Conservation (phyloP, 2,888 invertebrate species). For the Dastarcus helophoroides region DNA sequence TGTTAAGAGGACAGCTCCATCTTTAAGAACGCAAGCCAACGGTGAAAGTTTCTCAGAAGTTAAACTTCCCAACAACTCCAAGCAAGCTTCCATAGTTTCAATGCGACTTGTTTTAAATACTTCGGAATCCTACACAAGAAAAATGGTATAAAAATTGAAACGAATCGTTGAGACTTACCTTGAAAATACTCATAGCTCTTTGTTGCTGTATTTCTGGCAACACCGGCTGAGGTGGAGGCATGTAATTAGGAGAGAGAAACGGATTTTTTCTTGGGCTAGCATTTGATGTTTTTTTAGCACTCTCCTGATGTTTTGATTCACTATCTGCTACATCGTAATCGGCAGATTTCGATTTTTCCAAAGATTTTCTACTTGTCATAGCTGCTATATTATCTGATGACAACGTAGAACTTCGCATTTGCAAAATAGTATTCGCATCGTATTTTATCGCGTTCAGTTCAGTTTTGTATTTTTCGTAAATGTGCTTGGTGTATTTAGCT, state of each 20-base stretch:
- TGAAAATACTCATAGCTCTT: conserved; percentile 67
- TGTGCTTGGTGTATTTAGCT: conserved; percentile 23
- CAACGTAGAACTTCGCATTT: conserved; percentile 27
- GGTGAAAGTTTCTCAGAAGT: conserved; percentile 32
- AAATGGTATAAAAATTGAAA: background rate
- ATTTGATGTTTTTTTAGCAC: conserved; percentile 11
- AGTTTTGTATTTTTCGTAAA: conserved; percentile 31
- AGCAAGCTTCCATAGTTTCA: conserved; percentile 73
- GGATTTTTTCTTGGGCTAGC: conserved; percentile 28
- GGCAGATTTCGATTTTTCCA: conserved; percentile 20
- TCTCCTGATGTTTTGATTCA: conserved; percentile 41
- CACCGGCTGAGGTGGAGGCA: conserved; percentile 55
- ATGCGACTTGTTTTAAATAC: conserved; percentile 75
- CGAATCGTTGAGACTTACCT: no score
- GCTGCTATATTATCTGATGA: conserved; percentile 26
- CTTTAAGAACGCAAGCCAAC: conserved; percentile 32
- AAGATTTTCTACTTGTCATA: conserved; percentile 13
- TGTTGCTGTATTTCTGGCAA: conserved; percentile 78
- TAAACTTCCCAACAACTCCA: conserved; percentile 51
- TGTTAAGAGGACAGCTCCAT: conserved; percentile 33
- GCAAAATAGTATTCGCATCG: conserved; percentile 34
- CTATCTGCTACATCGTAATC: conserved; percentile 34
- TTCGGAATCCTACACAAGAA: conserved; percentile 60
- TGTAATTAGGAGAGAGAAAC: conserved; percentile 23
- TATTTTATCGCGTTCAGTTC: conserved; percentile 30